These are phyloP conservation scores for Ectobius pallidus DNA, from an alignment of 2,888 invertebrate genomes.

Conservation along the genomic window DNA sequence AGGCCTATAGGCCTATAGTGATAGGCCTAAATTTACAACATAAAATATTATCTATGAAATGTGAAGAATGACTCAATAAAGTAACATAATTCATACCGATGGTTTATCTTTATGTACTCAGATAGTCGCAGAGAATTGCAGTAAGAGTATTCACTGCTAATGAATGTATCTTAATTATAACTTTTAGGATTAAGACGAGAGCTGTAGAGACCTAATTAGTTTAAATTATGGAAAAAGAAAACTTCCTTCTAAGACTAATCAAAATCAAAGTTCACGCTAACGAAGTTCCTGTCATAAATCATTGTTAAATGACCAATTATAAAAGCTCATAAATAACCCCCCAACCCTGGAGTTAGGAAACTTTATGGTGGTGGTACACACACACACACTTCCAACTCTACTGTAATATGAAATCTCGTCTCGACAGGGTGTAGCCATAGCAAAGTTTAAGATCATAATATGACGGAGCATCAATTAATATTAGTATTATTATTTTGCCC, in stretches of 20 bases:
- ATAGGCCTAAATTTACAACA: too few species aligned
- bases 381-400: not conserved
- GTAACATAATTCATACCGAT: too few species aligned
- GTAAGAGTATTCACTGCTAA: too few species aligned
- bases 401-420: conserved; percentile 12
- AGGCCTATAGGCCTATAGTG: too few species aligned
- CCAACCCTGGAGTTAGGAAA: conserved; percentile 1
- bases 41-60: too few species aligned
- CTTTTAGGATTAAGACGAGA: not conserved
- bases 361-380: not conserved
- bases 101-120: too few species aligned
- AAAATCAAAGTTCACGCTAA: conserved; percentile 16
- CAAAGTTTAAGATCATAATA: conserved; percentile 33
- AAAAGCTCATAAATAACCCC: conserved; percentile 27
- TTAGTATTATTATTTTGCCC: conserved; percentile 27
- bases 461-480: conserved; percentile 35
- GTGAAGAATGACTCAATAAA: too few species aligned
- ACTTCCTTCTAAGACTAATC: conserved; percentile 20
- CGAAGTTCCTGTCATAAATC: conserved; percentile 25
- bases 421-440: conserved; percentile 7
- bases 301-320: conserved; percentile 30
- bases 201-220: conserved; percentile 2
- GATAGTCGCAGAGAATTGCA: too few species aligned
- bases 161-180: too few species aligned
- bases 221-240: conserved; percentile 14